phyloP scores from a whole-genome alignment of 2,113 vertebrate genomes.

The Indri indri region DNA sequence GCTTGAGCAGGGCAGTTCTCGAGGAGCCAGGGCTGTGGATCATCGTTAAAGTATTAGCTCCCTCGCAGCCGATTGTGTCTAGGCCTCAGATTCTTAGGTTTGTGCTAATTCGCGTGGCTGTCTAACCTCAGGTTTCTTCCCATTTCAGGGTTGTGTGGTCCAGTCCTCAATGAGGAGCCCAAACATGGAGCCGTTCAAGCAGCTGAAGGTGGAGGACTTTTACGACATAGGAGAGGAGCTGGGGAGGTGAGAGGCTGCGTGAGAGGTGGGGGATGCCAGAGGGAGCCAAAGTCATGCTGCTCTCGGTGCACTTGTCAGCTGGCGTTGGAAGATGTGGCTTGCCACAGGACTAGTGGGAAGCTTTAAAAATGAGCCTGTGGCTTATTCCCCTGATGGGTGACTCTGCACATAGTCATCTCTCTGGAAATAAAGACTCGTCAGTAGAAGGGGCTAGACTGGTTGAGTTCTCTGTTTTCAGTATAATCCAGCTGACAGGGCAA shows the following conservation, averaged over 20 bases:
- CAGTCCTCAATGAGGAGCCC: slow-evolving; percentile 89
- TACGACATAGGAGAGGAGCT: slow-evolving; percentile 94
- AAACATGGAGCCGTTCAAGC: slow-evolving; percentile 95
- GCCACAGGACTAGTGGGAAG: not conserved
- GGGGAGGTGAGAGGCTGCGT: slow-evolving; percentile 89
- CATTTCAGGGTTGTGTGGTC: slow-evolving; percentile 67
- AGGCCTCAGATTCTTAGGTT: not conserved
- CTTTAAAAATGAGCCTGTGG: slow-evolving; percentile 12
- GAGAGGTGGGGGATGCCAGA: not conserved
- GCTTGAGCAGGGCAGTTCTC: not conserved
- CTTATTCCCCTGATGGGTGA: not conserved
- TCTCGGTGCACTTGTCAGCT: not conserved
- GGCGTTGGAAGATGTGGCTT: not conserved
- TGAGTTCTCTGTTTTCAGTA: not conserved
- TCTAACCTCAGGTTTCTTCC: slow-evolving; percentile 16
- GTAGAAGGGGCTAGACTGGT: not conserved
- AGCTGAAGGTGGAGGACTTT: slow-evolving; percentile 94
- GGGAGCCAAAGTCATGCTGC: not conserved
- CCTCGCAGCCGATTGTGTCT: not conserved
- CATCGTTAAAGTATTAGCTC: not conserved
- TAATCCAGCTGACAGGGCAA: not conserved
- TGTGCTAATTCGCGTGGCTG: not conserved
- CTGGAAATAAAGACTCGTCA: not conserved
- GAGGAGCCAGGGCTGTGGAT: not conserved
- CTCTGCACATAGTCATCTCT: not conserved